phyloP scores from a whole-genome alignment of 1,140 invertebrate genomes.

The Diuraphis noxia region DNA sequence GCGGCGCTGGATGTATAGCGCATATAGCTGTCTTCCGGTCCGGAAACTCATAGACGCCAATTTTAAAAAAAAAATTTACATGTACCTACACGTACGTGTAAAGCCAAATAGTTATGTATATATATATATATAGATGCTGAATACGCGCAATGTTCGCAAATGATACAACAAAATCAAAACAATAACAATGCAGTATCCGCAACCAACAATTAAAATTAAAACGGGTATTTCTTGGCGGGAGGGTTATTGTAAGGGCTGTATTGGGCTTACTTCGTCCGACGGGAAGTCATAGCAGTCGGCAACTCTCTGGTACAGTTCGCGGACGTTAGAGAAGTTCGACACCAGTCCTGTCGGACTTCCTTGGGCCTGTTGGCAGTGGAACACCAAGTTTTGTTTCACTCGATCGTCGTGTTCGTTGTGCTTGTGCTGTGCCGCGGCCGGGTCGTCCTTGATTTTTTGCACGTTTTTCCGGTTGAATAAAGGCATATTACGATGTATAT shows the following conservation, averaged over 20 bases:
- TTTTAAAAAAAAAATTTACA: conserved; percentile 14
- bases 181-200: background rate
- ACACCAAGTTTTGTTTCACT: conserved; percentile 78
- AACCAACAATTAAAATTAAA: background rate
- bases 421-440: background rate
- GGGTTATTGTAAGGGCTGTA: background rate
- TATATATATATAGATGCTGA: background rate
- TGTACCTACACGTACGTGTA: too few species aligned
- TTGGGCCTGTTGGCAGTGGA: conserved; percentile 96
- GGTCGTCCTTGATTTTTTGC: conserved; percentile 18
- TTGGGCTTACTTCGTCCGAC: conserved; percentile 74
- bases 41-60: conserved; percentile 40
- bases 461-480: conserved; percentile 50
- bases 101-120: too few species aligned
- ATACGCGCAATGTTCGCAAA: background rate
- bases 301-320: conserved; percentile 93
- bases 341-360: conserved; percentile 93
- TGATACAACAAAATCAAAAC: background rate
- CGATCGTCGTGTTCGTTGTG: conserved; percentile 54
- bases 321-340: conserved; percentile 91
- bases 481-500: conserved; percentile 65
- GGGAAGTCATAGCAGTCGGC: conserved; percentile 92
- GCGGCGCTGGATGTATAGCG: background rate
- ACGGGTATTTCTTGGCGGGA: background rate
- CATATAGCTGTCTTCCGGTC: conserved; percentile 25